Conservation (phyloP, 1,140 invertebrate genomes). For the Himalopsyche phryganea region DNA sequence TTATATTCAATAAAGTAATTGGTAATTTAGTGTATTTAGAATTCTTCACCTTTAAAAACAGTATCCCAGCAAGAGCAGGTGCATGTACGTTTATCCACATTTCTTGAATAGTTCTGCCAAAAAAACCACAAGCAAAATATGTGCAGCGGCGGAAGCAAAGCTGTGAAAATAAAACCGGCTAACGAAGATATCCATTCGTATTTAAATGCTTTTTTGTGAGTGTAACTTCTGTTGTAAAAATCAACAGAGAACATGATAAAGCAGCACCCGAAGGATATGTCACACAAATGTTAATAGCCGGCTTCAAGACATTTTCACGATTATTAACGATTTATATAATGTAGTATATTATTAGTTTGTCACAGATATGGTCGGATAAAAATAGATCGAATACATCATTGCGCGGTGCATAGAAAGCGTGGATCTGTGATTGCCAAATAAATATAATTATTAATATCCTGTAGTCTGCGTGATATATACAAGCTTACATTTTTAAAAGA, state of each 20-base stretch:
- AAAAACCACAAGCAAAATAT: conserved; percentile 64
- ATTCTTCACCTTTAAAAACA: conserved; percentile 76
- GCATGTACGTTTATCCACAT: conserved; percentile 65
- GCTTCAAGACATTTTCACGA: background rate
- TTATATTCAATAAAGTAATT: too few relatives aligned
- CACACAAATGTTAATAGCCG: background rate
- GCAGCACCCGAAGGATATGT: background rate
- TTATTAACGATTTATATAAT: background rate
- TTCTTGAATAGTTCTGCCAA: conserved; percentile 67
- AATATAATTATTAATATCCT: too few relatives aligned
- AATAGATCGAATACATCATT: too few relatives aligned
- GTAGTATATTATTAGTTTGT: too few relatives aligned
- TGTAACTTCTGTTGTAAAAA: conserved; percentile 1
- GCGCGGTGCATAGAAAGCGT: too few relatives aligned
- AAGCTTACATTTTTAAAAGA: too few relatives aligned
- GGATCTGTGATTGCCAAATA: too few relatives aligned
- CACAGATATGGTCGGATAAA: too few relatives aligned
- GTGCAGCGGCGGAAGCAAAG: conserved; percentile 58
- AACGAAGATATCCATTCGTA: conserved; percentile 26
- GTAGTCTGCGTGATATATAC: too few relatives aligned
- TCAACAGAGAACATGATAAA: background rate
- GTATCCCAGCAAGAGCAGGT: conserved; percentile 81
- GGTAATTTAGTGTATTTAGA: too few relatives aligned
- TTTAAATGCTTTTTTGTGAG: conserved; percentile 15
- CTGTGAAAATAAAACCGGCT: conserved; percentile 34